Conservation (phyloP, 1,140 invertebrate species). For the Galleria mellonella region DNA sequence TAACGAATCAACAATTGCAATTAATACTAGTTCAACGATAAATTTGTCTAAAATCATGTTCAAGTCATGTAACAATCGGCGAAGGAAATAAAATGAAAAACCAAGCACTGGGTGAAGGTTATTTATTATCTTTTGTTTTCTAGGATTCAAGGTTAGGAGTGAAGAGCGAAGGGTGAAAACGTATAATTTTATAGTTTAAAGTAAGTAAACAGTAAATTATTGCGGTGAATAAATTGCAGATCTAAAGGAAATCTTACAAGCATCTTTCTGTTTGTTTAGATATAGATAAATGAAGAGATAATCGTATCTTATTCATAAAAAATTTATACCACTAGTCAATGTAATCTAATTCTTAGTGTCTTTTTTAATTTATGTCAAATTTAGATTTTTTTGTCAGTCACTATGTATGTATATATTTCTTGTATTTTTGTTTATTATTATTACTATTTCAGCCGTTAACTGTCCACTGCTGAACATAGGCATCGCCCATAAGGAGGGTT, state of each 20-base stretch:
- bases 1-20: conserved; percentile 21
- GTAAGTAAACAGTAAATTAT: background rate
- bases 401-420: background rate
- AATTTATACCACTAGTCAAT: no score
- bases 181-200: conserved; percentile 7
- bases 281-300: no score
- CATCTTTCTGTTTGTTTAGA: background rate
- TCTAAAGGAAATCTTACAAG: background rate
- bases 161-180: conserved; percentile 13
- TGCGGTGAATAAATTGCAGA: conserved; percentile 1
- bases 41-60: conserved; percentile 29
- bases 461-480: no score
- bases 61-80: background rate
- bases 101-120: conserved; percentile 20
- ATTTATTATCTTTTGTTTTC: conserved; percentile 18
- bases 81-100: conserved; percentile 36
- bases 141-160: conserved; percentile 17
- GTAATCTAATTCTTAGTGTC: no score
- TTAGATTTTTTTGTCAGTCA: background rate
- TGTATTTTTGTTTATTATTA: no score
- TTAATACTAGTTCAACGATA: conserved; percentile 14
- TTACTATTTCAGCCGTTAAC: no score
- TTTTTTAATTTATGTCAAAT: no score
- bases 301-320: no score
- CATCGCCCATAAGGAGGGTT: no score